Percentiles rank a stretch among this genome's conserved stretches.
These are phyloP conservation scores for Polylopha cassiicola DNA, from an alignment of 2,888 invertebrate genomes.

Conservation along the genomic window DNA sequence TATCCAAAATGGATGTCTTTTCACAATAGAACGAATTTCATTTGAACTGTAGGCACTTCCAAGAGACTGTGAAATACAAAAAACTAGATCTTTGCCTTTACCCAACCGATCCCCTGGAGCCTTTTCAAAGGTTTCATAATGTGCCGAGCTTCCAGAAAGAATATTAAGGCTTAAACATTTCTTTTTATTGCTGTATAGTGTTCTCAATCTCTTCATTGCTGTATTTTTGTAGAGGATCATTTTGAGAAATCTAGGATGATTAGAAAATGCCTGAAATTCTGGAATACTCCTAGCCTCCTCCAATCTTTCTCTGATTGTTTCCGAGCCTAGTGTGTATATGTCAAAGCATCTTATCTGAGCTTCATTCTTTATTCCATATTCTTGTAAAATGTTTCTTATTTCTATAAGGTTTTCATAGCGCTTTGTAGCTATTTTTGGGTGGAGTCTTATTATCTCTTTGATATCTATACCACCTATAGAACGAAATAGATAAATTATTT, in stretches of 20 bases:
- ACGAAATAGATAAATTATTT: constrained; percentile 50
- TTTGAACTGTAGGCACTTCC: constrained; percentile 41
- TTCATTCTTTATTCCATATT: constrained; percentile 55
- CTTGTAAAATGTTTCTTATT: constrained; percentile 52
- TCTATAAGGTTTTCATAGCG: constrained; percentile 48
- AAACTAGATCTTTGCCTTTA: constrained; percentile 64
- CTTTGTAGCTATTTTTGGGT: constrained; percentile 60
- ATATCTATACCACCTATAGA: constrained; percentile 63
- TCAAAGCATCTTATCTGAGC: constrained; percentile 67
- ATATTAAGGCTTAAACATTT: constrained; percentile 66
- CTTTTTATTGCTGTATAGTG: constrained; percentile 53
- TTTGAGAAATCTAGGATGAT: constrained; percentile 65
- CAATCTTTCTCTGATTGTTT: constrained; percentile 54
- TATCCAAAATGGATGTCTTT: constrained; percentile 67
- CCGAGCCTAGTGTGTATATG: constrained; percentile 58
- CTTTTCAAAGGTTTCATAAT: constrained; percentile 62
- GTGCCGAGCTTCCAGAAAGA: constrained; percentile 57
- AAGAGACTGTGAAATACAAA: constrained; percentile 53
- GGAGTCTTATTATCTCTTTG: constrained; percentile 60
- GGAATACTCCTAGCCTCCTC: constrained; percentile 53
- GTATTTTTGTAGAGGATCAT: constrained; percentile 64
- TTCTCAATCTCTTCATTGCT: constrained; percentile 50
- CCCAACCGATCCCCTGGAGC: constrained; percentile 64
- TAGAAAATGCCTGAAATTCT: constrained; percentile 55
- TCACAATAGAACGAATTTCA: constrained; percentile 46